Base-by-base conservation (phyloP, 64 coral and sea anemone genomes). In the Actinia tenebrosa region DNA sequence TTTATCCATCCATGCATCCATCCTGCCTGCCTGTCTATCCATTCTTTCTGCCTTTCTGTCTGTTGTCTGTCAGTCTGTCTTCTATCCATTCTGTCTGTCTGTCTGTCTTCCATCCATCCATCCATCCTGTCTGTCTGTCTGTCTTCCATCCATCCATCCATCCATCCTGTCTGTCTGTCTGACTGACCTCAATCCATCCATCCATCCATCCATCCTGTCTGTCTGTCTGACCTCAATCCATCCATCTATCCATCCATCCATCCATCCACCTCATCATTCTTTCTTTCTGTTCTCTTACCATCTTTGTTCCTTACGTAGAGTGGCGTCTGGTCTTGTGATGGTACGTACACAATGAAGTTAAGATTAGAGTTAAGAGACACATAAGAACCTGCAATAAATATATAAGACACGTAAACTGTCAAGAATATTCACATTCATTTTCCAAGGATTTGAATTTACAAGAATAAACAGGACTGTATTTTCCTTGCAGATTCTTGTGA, bases 291-390 rank as follows among this genome's bases (percentile, higher is more conserved):
- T 75, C 11, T 30, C 91, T 92, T 86, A 98, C 96, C 96, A 83
- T 94, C 90, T 27, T 92, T 88, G 53, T 68, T 84, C 71, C 89
- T 94, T 71, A 98, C 92, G 26, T 92, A 84, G 53, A 98, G 63
- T 18, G 95, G 95, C 4, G 85, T 77, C 23, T 98, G 92, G 23
- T 88, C 87, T 71, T 86, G 84, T 20, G 92, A 86, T 42, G 95
- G 95, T 44, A 94, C 88, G 69, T 89, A 98, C 26, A 98, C 95
- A 53, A 98, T 90, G 69, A 98, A 98, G 60, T 98, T 98, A 43
- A 98, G 86, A 63, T 82, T 98, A 53, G 95, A 93, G 85, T 92
- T 86, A 4, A 98, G 88, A n/a, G 95, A 98, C 18, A 98, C 93
- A 88, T 92, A 91, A 55, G 95, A 98, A 78, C 95, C 95, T 98